Evolutionary conservation across 2,797 vertebrate genomes (phyloP).

Genomic region (Brachyrhaphis roseni): DNA sequence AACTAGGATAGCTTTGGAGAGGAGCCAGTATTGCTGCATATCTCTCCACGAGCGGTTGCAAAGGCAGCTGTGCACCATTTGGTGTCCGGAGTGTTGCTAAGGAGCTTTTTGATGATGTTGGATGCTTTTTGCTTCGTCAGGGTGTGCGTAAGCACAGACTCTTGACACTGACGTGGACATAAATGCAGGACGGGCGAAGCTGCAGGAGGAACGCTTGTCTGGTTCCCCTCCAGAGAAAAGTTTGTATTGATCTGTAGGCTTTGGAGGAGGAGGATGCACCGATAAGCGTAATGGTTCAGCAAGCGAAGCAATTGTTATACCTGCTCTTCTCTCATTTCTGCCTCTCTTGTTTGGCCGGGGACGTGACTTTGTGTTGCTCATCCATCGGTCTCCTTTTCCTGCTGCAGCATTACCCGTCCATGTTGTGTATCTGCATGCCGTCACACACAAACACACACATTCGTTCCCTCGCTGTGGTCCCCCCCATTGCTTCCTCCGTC

Average conservation of each 20-base stretch:
- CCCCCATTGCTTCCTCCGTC: conserved; percentile 72
- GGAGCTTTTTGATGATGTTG: conserved; percentile 63
- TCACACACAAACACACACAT: conserved; percentile 45
- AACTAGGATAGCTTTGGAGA: conserved; percentile 28
- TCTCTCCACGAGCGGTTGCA: conserved; percentile 51
- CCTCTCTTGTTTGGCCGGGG: conserved; percentile 41
- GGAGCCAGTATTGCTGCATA: conserved; percentile 42
- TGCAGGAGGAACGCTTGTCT: conserved; percentile 54
- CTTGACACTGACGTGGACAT: conserved; percentile 62
- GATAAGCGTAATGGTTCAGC: conserved; percentile 57
- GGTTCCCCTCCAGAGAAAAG: conserved; percentile 63
- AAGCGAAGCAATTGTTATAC: conserved; percentile 63
- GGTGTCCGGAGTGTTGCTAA: conserved; percentile 50
- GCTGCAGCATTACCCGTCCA: conserved; percentile 77
- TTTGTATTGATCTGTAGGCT: conserved; percentile 72
- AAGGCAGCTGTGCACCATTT: conserved; percentile 61
- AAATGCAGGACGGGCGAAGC: conserved; percentile 62
- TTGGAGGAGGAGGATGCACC: conserved; percentile 51
- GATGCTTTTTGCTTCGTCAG: conserved; percentile 54
- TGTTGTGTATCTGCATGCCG: conserved; percentile 72
- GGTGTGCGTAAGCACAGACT: conserved; percentile 57
- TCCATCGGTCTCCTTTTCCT: conserved; percentile 63
- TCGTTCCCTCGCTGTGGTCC: conserved; percentile 34
- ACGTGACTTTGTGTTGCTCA: conserved; percentile 75
- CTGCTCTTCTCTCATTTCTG: conserved; percentile 50